Conservation (phyloP, 2,797 vertebrate genomes). For the Crocidura indochinensis region DNA sequence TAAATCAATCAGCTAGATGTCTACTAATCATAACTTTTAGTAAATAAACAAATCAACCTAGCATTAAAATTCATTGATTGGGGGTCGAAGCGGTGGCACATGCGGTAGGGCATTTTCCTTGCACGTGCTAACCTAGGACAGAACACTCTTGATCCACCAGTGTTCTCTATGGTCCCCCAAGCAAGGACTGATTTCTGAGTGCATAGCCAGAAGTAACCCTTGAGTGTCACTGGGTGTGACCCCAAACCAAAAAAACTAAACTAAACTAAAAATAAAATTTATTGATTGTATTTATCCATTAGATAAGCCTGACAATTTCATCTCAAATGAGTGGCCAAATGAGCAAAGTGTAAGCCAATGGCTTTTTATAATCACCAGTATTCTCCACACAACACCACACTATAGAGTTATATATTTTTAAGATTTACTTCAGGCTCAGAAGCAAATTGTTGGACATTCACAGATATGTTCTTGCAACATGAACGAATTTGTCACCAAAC, state of each 20-base stretch:
- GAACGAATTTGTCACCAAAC: constrained; percentile 79
- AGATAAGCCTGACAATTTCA: constrained; percentile 53
- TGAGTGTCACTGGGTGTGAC: too few relatives aligned
- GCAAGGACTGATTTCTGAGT: too few relatives aligned
- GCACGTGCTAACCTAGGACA: too few relatives aligned
- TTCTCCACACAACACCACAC: background rate
- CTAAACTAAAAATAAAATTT: constrained; percentile 23
- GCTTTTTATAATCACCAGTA: background rate
- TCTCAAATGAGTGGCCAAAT: background rate
- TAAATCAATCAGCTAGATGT: constrained; percentile 56
- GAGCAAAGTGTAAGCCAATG: background rate
- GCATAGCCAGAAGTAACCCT: too few relatives aligned
- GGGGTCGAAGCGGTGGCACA: too few relatives aligned
- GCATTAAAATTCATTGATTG: constrained; percentile 60
- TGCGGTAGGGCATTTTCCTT: too few relatives aligned
- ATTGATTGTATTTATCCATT: constrained; percentile 57
- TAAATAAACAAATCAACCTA: constrained; percentile 72
- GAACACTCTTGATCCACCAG: too few relatives aligned
- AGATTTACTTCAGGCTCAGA: constrained; percentile 64
- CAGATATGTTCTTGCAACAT: constrained; percentile 75
- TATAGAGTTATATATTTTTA: constrained; percentile 73
- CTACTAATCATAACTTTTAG: constrained; percentile 65
- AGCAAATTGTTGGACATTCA: constrained; percentile 63
- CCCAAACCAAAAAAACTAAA: too few relatives aligned
- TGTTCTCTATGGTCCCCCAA: too few relatives aligned